phyloP scores from a whole-genome alignment of 2,113 vertebrate species.

The Candoia aspera region DNA sequence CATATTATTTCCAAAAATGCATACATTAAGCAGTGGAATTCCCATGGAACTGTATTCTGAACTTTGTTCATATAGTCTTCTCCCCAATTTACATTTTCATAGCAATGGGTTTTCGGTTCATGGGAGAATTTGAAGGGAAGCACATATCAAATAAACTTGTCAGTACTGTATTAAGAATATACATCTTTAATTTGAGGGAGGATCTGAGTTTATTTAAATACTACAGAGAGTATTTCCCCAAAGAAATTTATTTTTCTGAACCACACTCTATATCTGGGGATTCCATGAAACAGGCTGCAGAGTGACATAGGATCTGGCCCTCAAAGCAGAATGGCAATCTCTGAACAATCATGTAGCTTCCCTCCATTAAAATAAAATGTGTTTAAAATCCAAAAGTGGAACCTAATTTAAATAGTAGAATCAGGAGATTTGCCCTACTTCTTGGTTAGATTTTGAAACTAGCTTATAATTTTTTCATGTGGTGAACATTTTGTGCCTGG shows the following conservation, averaged over 20 bases:
- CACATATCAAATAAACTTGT: neutral
- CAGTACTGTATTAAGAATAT: neutral
- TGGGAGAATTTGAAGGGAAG: neutral
- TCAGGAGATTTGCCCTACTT: neutral
- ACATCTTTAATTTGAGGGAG: too few species aligned
- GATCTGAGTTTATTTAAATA: neutral
- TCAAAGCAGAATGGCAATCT: neutral
- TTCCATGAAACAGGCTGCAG: neutral
- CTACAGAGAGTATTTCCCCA: too few species aligned
- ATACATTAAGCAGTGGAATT: neutral
- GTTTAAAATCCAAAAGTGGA: neutral
- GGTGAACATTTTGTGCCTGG: neutral
- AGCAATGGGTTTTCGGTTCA: neutral
- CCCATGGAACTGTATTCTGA: neutral
- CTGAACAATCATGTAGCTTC: neutral
- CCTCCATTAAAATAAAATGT: neutral
- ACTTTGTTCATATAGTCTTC: neutral
- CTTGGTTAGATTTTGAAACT: neutral
- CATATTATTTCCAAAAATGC: too few species aligned
- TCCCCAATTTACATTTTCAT: neutral
- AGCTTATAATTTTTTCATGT: neutral
- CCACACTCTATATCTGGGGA: neutral
- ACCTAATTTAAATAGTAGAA: neutral
- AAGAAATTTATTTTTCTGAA: too few species aligned
- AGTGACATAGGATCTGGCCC: neutral